Percentiles rank a stretch among this genome's conserved stretches.
phyloP scores from a whole-genome alignment of 2,113 vertebrate species.

The Stigmatopora argus region DNA sequence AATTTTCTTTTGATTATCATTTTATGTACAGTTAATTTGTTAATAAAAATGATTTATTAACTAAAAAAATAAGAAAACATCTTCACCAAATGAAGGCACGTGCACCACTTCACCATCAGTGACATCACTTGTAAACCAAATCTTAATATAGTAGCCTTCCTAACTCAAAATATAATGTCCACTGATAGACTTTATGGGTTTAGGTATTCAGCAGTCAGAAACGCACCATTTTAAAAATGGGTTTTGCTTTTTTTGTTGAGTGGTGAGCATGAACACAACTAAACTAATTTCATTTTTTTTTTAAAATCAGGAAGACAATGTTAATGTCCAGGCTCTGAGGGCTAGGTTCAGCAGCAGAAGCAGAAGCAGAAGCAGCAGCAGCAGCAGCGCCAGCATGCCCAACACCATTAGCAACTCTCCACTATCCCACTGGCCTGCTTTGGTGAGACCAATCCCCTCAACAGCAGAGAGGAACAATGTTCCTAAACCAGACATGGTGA shows the following conservation, averaged over 20 bases:
- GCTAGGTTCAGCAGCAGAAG: slow-evolving; percentile 56
- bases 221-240: slow-evolving; percentile 1
- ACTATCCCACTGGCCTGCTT: slow-evolving; percentile 38
- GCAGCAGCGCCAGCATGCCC: slow-evolving; percentile 17
- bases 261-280: slow-evolving; percentile 12
- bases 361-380: slow-evolving; percentile 17
- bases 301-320: slow-evolving; percentile 60
- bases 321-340: slow-evolving; percentile 69
- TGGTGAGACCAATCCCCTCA: slow-evolving; percentile 25
- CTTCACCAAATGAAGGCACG: too few relatives aligned
- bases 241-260: slow-evolving; percentile 9
- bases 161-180: too few relatives aligned
- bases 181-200: too few relatives aligned
- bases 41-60: too few relatives aligned
- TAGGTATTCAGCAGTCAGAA: too few relatives aligned
- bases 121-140: too few relatives aligned
- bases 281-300: slow-evolving; percentile 15
- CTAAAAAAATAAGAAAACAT: too few relatives aligned
- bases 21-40: too few relatives aligned
- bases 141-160: too few relatives aligned
- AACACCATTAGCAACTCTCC: slow-evolving; percentile 39
- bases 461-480: slow-evolving; percentile 8
- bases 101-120: too few relatives aligned
- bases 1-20: too few relatives aligned
- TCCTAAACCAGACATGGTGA: slow-evolving; percentile 13